Percentiles rank a stretch among this genome's conserved stretches.
phyloP scores from a whole-genome alignment of 2,888 invertebrate species.

The Ophion obscuratus region DNA sequence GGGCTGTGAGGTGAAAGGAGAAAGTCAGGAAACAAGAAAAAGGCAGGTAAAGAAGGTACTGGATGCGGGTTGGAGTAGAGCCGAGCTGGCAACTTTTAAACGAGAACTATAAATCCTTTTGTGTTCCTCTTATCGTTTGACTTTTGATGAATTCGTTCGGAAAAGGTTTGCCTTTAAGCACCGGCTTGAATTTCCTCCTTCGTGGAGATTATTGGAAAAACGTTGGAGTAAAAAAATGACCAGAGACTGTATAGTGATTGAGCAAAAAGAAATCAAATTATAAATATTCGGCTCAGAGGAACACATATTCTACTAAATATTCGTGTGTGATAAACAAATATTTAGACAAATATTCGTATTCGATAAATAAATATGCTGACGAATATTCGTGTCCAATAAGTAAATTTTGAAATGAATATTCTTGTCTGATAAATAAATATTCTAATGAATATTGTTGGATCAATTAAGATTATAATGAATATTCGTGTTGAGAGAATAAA shows the following conservation, averaged over 20 bases:
- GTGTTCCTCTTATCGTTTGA: constrained; percentile 64
- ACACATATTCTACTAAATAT: no score
- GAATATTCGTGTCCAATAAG: no score
- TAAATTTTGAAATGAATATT: no score
- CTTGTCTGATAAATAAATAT: no score
- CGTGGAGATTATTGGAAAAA: background rate
- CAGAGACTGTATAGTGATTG: no score
- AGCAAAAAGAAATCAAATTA: background rate
- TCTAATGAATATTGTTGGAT: no score
- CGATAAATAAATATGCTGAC: no score
- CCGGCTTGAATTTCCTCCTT: background rate
- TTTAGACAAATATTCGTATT: no score
- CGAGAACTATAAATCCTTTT: constrained; percentile 65
- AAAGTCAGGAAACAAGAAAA: constrained; percentile 53
- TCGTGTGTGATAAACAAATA: no score
- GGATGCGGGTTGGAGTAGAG: constrained; percentile 56
- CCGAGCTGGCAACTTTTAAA: constrained; percentile 63
- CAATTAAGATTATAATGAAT: no score
- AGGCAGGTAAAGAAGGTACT: constrained; percentile 54
- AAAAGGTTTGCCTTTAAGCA: background rate
- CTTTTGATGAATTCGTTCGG: constrained; percentile 60
- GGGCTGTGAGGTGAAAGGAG: constrained; percentile 10
- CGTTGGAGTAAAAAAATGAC: constrained; percentile 5
- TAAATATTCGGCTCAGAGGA: no score
- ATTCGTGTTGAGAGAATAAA: no score